Percentiles rank a stretch among this genome's conserved stretches.
phyloP scores from a whole-genome alignment of 2,888 invertebrate genomes.

The Hipparchia sbordonii region DNA sequence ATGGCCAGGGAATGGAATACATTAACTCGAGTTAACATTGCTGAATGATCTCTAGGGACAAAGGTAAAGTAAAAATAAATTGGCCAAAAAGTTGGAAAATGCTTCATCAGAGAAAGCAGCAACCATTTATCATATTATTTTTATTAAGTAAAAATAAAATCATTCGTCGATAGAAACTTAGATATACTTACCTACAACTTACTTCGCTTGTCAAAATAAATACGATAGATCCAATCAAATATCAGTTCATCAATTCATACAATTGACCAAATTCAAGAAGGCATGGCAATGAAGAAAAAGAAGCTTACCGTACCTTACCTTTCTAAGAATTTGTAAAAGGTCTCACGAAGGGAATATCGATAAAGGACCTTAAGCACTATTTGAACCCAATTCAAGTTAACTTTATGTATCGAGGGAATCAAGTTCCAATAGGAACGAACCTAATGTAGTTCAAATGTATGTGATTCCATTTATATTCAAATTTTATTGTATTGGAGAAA shows the following conservation, averaged over 20 bases:
- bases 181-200: too few species aligned
- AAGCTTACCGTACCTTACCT: background rate
- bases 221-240: constrained; percentile 3
- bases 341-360: constrained; percentile 8
- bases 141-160: too few species aligned
- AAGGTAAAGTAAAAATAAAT: too few species aligned
- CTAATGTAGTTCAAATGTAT: constrained; percentile 14
- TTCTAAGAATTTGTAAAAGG: constrained; percentile 11
- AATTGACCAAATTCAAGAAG: constrained; percentile 1
- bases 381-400: constrained; percentile 21
- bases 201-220: background rate
- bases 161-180: too few species aligned
- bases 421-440: constrained; percentile 16
- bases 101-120: too few species aligned
- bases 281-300: background rate
- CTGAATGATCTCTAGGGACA: too few species aligned
- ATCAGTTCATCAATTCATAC: constrained; percentile 3
- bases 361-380: constrained; percentile 17
- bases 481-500: constrained; percentile 13
- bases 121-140: too few species aligned
- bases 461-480: constrained; percentile 19
- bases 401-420: constrained; percentile 18
- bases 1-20: too few species aligned
- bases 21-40: too few species aligned
- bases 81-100: too few species aligned